Evolutionary conservation across 2,888 invertebrate genomes (phyloP).

Genomic region (Hyalella azteca): DNA sequence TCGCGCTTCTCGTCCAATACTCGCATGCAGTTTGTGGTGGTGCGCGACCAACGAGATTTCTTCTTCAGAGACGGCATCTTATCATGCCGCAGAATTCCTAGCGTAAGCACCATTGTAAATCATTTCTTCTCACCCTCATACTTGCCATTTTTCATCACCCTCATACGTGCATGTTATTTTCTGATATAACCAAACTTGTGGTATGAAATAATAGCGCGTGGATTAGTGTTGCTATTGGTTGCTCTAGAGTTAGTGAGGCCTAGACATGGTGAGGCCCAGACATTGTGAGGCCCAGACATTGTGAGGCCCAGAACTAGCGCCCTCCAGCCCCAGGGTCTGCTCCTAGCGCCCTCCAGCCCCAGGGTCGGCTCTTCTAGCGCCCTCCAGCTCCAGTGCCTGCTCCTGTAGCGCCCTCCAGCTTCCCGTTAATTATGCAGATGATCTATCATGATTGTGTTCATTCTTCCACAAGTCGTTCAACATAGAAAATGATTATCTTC

Average conservation of each 20-base stretch:
- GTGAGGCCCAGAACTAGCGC: constrained; percentile 6
- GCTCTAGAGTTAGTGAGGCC: too few relatives aligned
- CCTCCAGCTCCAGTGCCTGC: not conserved
- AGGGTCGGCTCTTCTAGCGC: not conserved
- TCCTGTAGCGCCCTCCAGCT: not conserved
- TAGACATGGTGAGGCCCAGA: too few relatives aligned
- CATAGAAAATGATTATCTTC: too few relatives aligned
- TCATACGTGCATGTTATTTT: too few relatives aligned
- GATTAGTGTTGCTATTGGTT: too few relatives aligned
- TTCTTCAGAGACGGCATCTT: constrained; percentile 56
- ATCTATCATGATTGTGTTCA: not conserved
- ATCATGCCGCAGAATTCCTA: constrained; percentile 50
- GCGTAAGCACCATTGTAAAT: constrained; percentile 37
- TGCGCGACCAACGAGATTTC: constrained; percentile 43
- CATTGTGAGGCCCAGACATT: not conserved
- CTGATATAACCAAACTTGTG: too few relatives aligned
- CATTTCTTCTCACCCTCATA: not conserved
- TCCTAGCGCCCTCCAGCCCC: too few relatives aligned
- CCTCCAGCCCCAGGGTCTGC: constrained; percentile 44
- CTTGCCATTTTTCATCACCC: too few relatives aligned
- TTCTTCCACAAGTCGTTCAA: not conserved
- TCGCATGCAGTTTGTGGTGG: constrained; percentile 44
- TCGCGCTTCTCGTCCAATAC: constrained; percentile 21
- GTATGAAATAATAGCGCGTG: too few relatives aligned
- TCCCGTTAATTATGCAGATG: not conserved